A percentile compares a stretch with the other conserved stretches of the same genome.
Evolutionary conservation across 2,888 invertebrate genomes (phyloP).

Genomic region (Cephus sareptanus): DNA sequence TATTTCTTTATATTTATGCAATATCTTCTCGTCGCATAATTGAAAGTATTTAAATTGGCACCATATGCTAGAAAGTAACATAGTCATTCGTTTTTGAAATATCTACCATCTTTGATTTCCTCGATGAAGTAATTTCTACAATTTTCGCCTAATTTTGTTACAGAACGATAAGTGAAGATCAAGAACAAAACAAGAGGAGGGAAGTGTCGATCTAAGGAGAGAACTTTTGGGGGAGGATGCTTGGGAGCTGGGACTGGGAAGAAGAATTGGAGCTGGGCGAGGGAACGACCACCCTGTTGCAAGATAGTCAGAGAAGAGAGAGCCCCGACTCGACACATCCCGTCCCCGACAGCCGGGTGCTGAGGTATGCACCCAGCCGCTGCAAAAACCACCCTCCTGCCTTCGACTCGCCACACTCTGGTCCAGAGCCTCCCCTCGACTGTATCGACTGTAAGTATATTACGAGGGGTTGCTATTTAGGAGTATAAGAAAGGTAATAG

Average conservation of each 20-base stretch:
- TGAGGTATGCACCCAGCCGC: constrained; percentile 65
- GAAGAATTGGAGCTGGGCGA: constrained; percentile 61
- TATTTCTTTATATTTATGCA: not conserved
- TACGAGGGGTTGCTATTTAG: not conserved
- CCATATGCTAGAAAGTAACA: too few relatives aligned
- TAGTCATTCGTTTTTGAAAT: too few relatives aligned
- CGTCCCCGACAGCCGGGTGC: constrained; percentile 63
- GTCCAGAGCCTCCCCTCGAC: constrained; percentile 60
- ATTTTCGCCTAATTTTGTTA: constrained; percentile 17
- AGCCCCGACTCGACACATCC: constrained; percentile 60
- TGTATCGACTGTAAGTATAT: constrained; percentile 60
- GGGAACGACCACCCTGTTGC: constrained; percentile 49
- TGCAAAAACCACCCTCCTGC: constrained; percentile 56
- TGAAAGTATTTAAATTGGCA: not conserved
- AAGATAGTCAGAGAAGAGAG: constrained; percentile 52
- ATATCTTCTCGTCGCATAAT: not conserved
- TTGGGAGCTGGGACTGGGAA: constrained; percentile 62
- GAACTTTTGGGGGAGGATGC: constrained; percentile 63
- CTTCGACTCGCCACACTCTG: constrained; percentile 58
- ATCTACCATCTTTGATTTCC: not conserved
- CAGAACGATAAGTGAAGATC: constrained; percentile 49
- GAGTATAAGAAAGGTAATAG: not conserved
- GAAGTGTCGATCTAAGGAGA: constrained; percentile 53
- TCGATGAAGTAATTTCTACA: not conserved
- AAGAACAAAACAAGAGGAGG: constrained; percentile 46